Percentiles rank a stretch among this genome's conserved stretches.
Evolutionary conservation across 2,888 invertebrate genomes (phyloP).

Genomic region (Diaprepes abbreviatus): DNA sequence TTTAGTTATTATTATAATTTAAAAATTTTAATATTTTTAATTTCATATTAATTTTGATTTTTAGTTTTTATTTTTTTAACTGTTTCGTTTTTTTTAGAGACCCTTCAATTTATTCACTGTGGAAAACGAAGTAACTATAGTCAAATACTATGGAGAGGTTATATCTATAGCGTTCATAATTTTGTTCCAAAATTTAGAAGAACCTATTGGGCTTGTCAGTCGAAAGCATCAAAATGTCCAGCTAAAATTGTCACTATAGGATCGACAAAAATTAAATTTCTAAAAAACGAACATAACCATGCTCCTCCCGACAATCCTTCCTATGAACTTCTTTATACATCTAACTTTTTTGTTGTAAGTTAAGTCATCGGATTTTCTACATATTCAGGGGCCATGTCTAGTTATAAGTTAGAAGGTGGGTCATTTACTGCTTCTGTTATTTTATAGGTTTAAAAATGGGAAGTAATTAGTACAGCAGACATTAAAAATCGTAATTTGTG

Average conservation of each 20-base stretch:
- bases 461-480: too few species aligned
- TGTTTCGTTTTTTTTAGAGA: slow-evolving; percentile 26
- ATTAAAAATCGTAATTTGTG: too few species aligned
- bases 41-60: too few species aligned
- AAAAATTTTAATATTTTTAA: too few species aligned
- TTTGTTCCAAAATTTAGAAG: slow-evolving; percentile 30
- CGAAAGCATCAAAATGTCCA: slow-evolving; percentile 22
- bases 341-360: slow-evolving; percentile 15
- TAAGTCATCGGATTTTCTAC: too few species aligned
- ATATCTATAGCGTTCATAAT: slow-evolving; percentile 33
- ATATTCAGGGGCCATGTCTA: too few species aligned
- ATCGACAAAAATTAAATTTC: slow-evolving; percentile 15
- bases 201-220: slow-evolving; percentile 33
- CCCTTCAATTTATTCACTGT: slow-evolving; percentile 32
- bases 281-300: slow-evolving; percentile 35
- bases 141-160: slow-evolving; percentile 29
- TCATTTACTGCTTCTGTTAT: too few species aligned
- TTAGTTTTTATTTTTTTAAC: not conserved
- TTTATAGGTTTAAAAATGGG: too few species aligned
- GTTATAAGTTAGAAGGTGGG: too few species aligned
- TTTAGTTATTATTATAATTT: too few species aligned
- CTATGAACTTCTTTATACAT: slow-evolving; percentile 25
- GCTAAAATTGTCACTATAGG: slow-evolving; percentile 28
- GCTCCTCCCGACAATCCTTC: slow-evolving; percentile 15
- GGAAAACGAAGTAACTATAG: slow-evolving; percentile 37